Evolutionary conservation across 2,888 invertebrate species (phyloP), one percentile per base, ranked within the genome.

Genomic region (Drosophila gaucha): DNA sequence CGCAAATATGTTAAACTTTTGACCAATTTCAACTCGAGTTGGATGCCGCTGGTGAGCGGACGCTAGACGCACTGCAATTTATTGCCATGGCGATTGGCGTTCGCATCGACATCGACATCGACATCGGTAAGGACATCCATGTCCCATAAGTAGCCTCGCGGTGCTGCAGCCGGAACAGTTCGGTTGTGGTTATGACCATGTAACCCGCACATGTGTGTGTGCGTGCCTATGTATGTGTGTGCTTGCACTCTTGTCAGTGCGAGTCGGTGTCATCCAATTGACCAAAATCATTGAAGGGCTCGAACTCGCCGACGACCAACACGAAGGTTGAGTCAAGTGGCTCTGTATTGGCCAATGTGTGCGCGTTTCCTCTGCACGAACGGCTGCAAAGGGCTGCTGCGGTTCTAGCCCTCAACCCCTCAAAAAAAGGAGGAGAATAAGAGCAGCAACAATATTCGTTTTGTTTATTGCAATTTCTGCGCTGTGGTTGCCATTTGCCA

Each of bases 1-100:
- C 77, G 83, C 80, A 86, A 85, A 88, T 83, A 88, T 87, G 83
- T 88, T 85, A 85, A 87, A 87, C 87, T 87, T 86, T 85, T 86
- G 88, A 87, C 85, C 87, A 87, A 87, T 88, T 87, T 87, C 80
- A 83, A 78, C 80, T 80, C 74, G 73, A 83, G 80, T 76, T 76
- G 78, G 69, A 69, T 79, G 65, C 74, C 64, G 57, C 67, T 57
- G 65, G 64, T 68, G 16, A 58, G 65, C 70, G 67, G 6, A 26
- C 49, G 57, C 74, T 66, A 67, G 74, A 73, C 74, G 64, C 65
- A 71, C 74, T 68, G 78, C 85, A 83, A 85, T 84, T 84, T 83
- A 88, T 87, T 88, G 86, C 80, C 85, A 85, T 85, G 73, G 88
- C 85, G 72, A 87, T 86, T 86, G 82, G 41, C 49, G 35, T n/a